Evolutionary conservation across 2,888 invertebrate species (phyloP), one percentile per base, ranked within the genome.

Genomic region (Hirtodrosophila histrioides): DNA sequence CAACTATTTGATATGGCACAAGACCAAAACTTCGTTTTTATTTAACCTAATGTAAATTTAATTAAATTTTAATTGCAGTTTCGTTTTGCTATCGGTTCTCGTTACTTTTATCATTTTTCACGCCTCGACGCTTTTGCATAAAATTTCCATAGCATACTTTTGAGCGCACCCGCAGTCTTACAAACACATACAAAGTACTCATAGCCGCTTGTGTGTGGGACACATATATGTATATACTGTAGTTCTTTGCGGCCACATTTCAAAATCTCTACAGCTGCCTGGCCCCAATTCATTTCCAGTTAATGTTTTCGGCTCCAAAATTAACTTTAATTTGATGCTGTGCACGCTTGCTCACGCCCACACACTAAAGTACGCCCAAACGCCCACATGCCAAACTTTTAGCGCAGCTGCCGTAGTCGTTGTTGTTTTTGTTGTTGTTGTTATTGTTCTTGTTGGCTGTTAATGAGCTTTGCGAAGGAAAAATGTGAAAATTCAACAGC

Each of bases 21-120:
- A 50, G 0, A 31, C 31, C 31, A 37, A 40, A 23, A 7, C 23
- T 41, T n/a, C 27, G 24, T 61, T 63, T 45, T 60, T 36, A 39
- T 62, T 50, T 39, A 40, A 37, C 37, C 48, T 55, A 68, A 66
- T 68, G 56, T 29, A 53, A 63, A 56, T 65, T 60, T 75, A 70
- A 62, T 78, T 57, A 12, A 57, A 58, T 36, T 69, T 65, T 37
- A 65, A 60, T 56, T 64, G 70, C 50, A 60, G 45, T 69, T 61
- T 61, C 27, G 45, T 39, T 53, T 53, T 11, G 4, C 10, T 17
- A 4, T 29, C 29, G 24, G 31, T 40, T 65, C 27, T 7, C 11
- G 11, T 43, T 45, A 46, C 17, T 27, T 45, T 12, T 27, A 5
- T 36, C 10, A 35, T 17, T 45, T 56, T 49, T 71, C 27, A 63